A percentile compares a stretch with the other conserved stretches of the same genome.
Evolutionary conservation across 2,888 invertebrate species (phyloP).

Genomic region (Himalopsyche kuldschensis): DNA sequence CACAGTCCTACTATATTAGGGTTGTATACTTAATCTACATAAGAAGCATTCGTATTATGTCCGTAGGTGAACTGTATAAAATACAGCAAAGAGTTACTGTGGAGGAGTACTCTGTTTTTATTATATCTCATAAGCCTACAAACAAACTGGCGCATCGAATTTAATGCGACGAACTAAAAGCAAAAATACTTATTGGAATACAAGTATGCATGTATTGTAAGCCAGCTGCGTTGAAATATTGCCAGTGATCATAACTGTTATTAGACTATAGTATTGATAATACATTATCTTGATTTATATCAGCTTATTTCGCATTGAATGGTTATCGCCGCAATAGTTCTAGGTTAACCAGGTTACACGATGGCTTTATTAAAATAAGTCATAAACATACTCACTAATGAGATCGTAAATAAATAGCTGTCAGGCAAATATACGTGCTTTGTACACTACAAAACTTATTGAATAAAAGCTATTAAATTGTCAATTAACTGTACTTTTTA

Average conservation of each 20-base stretch:
- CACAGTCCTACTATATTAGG: not conserved
- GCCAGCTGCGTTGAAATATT: not conserved
- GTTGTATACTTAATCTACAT: constrained; percentile 5
- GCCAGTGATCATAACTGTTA: not conserved
- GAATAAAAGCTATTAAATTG: too few relatives aligned
- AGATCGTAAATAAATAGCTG: too few relatives aligned
- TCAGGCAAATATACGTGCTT: too few relatives aligned
- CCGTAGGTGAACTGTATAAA: not conserved
- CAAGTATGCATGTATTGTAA: not conserved
- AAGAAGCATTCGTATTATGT: not conserved
- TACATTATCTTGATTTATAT: not conserved
- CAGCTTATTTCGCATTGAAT: not conserved
- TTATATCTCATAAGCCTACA: not conserved
- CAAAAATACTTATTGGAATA: not conserved
- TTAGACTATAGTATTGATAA: not conserved
- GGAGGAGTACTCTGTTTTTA: not conserved
- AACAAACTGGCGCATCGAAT: not conserved
- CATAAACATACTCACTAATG: too few relatives aligned
- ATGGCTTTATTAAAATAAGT: not conserved
- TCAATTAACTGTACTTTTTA: too few relatives aligned
- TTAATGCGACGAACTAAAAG: not conserved
- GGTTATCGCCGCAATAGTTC: too few relatives aligned
- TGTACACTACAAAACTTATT: too few relatives aligned
- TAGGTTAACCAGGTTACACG: too few relatives aligned
- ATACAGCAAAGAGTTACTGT: not conserved